phyloP scores from a whole-genome alignment of 2,888 invertebrate species.

The Timema cristinae region DNA sequence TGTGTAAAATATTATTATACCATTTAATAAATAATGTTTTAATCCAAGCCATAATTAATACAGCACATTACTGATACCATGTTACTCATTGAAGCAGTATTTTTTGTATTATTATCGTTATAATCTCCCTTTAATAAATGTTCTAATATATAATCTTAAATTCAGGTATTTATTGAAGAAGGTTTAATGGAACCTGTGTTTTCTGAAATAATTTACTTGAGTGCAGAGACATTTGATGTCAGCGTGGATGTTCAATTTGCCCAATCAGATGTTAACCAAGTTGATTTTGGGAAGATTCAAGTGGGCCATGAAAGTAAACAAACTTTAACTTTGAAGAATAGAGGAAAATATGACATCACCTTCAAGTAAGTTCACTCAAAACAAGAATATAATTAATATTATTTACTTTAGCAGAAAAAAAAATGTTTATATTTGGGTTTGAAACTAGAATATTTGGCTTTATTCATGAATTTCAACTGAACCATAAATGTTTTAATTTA shows the following conservation, averaged over 20 bases:
- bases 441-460: too few relatives aligned
- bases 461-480: too few relatives aligned
- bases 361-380: constrained; percentile 53
- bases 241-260: constrained; percentile 52
- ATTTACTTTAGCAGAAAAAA: too few relatives aligned
- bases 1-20: too few relatives aligned
- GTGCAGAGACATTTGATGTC: constrained; percentile 59
- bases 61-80: too few relatives aligned
- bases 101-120: not conserved
- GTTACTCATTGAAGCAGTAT: too few relatives aligned
- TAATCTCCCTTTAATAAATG: not conserved
- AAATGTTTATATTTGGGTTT: too few relatives aligned
- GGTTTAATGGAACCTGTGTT: constrained; percentile 42
- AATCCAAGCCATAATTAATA: too few relatives aligned
- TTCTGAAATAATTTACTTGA: constrained; percentile 46
- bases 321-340: constrained; percentile 53
- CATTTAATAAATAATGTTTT: too few relatives aligned
- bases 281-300: constrained; percentile 57
- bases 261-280: constrained; percentile 45
- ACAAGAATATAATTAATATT: too few relatives aligned
- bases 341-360: constrained; percentile 55
- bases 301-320: constrained; percentile 49
- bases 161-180: constrained; percentile 23
- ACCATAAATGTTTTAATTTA: too few relatives aligned
- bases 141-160: constrained; percentile 3